A percentile compares a stretch with the other conserved stretches of the same genome.
phyloP scores from a whole-genome alignment of 2,797 vertebrate genomes.

The Sternarchorhynchus goeldii region DNA sequence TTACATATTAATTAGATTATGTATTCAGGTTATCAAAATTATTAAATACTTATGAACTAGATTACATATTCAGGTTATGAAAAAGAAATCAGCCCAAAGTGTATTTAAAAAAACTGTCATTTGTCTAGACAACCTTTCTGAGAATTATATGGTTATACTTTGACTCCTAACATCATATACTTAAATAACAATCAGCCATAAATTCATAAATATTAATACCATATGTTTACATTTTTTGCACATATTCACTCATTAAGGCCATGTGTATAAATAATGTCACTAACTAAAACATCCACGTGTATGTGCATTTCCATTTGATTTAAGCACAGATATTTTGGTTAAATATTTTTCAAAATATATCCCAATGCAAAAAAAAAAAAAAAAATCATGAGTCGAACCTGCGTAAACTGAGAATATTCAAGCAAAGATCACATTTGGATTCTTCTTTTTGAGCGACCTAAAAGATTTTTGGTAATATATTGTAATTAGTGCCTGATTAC shows the following conservation, averaged over 20 bases:
- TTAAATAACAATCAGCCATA: constrained; percentile 16
- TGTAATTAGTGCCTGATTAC: constrained; percentile 42
- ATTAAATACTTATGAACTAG: constrained; percentile 7
- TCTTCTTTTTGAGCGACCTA: constrained; percentile 13
- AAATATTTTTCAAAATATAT: constrained; percentile 21
- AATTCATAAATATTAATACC: constrained; percentile 7
- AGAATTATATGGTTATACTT: not conserved
- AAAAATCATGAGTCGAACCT: constrained; percentile 2
- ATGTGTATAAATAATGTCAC: constrained; percentile 17
- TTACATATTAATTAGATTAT: constrained; percentile 42
- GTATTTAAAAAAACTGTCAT: not conserved
- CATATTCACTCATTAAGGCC: constrained; percentile 15
- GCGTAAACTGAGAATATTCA: constrained; percentile 3
- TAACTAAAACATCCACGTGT: constrained; percentile 14
- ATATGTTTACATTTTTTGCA: constrained; percentile 33
- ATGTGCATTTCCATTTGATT: constrained; percentile 14
- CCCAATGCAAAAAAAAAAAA: not conserved
- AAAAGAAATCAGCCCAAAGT: constrained; percentile 7
- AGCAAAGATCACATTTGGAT: constrained; percentile 14
- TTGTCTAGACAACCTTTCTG: constrained; percentile 19
- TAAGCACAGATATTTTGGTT: not conserved
- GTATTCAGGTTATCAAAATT: constrained; percentile 42
- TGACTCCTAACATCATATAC: not conserved
- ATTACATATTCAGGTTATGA: constrained; percentile 29
- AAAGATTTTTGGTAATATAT: constrained; percentile 12